Base-by-base conservation (phyloP, 2,888 invertebrate species). In the Spodoptera picta region DNA sequence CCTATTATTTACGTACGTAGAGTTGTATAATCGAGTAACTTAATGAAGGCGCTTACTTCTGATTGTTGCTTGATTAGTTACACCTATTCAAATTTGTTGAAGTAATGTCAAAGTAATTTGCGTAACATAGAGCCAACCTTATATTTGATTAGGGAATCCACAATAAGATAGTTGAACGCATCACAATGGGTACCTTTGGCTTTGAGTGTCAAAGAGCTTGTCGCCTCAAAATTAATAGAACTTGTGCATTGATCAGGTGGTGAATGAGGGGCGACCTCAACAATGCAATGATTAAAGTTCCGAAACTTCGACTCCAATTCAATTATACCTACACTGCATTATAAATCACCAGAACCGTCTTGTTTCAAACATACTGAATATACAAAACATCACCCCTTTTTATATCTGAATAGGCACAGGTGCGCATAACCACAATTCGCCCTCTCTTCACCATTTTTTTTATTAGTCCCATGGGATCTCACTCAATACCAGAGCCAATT, bases 41-140 rank as follows among this genome's bases (percentile, higher is more conserved):
- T 80, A 73, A 72, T 73, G 74, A 67, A 69, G 75, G 67, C 63
- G 78, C 80, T 73, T 80, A 77, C 53, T 52, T 60, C 67, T 79
- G 80, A 79, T 81, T 81, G 83, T 80, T 77, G 55, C 62, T 79
- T 82, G 81, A 84, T 85, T 84, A 80, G 71, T 79, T 75, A 75
- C 68, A 68, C 61, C 70, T 54, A 70, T 79, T 81, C 72, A 66
- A 77, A 77, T 77, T 82, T 75, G 72, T 76, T 75, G 74, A 79
- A 79, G 74, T 75, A 76, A 72, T 70, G 73, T 65, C 75, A 77
- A 79, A 73, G 77, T 61, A 77, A 75, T 78, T 75, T 74, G 65
- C 64, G 60, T 72, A 66, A 63, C 58, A 47, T 49, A 48, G 45
- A 60, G 42, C 56, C 54, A 67, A 55, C 61, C 64, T 65, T 54